These are phyloP conservation scores for Passer domesticus DNA, from an alignment of 2,113 vertebrate species.

Conservation along the genomic window DNA sequence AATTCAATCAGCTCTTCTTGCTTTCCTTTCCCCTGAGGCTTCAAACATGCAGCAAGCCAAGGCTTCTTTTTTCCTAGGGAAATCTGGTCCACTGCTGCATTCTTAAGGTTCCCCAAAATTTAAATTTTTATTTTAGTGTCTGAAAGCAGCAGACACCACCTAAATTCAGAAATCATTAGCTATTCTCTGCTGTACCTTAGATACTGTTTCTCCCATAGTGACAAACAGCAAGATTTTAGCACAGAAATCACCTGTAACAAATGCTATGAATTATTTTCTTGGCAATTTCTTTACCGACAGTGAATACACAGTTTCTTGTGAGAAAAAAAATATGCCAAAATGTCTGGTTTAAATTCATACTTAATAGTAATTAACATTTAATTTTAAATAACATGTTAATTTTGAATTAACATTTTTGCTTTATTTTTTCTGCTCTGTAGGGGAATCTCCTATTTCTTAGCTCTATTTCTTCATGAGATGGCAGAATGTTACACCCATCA, in stretches of 20 bases:
- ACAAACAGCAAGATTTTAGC: conserved; percentile 9
- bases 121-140: not conserved
- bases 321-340: not conserved
- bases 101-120: not conserved
- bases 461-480: not conserved
- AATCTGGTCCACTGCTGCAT: not conserved
- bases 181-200: not conserved
- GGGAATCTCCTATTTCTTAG: not conserved
- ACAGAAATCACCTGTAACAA: not conserved
- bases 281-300: not conserved
- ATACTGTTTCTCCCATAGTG: not conserved
- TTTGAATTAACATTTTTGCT: not conserved
- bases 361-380: not conserved
- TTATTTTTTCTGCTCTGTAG: not conserved
- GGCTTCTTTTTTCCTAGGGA: not conserved
- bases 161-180: not conserved
- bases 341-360: not conserved
- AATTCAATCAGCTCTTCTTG: not conserved
- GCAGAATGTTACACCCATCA: not conserved
- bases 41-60: not conserved
- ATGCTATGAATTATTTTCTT: not conserved
- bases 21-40: not conserved
- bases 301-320: not conserved
- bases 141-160: not conserved
- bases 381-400: not conserved